These are phyloP conservation scores for Mythimna vitellina DNA, from an alignment of 2,888 invertebrate species.

Conservation along the genomic window DNA sequence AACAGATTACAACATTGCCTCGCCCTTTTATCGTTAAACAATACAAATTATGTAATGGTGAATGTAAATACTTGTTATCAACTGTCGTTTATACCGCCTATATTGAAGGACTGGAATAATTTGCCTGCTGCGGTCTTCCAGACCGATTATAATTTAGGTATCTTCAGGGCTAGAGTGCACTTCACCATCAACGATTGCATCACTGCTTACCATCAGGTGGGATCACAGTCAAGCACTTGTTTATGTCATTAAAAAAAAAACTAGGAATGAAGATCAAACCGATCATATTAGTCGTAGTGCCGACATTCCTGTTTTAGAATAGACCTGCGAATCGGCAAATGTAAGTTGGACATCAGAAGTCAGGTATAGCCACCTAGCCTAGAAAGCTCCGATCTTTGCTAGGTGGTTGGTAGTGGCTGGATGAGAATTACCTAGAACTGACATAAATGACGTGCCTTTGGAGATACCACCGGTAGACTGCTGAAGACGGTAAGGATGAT, in stretches of 20 bases:
- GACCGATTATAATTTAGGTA: too few relatives aligned
- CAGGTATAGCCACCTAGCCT: neutral
- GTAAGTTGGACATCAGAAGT: too few relatives aligned
- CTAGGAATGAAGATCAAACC: neutral
- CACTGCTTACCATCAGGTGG: too few relatives aligned
- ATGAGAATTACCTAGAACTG: neutral
- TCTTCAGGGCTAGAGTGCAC: too few relatives aligned
- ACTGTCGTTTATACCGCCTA: neutral
- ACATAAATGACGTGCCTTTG: too few relatives aligned
- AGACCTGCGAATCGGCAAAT: neutral
- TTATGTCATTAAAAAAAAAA: too few relatives aligned
- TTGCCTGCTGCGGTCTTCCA: too few relatives aligned
- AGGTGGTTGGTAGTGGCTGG: neutral
- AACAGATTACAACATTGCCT: constrained; percentile 4
- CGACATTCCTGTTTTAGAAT: neutral
- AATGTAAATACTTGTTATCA: neutral
- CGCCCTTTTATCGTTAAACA: constrained; percentile 6
- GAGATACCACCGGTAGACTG: neutral
- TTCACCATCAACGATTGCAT: too few relatives aligned
- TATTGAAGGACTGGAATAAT: too few relatives aligned
- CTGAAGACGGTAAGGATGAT: neutral
- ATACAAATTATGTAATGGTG: neutral
- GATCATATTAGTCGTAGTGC: neutral
- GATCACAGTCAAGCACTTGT: too few relatives aligned
- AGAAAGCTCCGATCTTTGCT: neutral